Conservation (phyloP, 2,113 vertebrate genomes). For the Periophthalmodon schlosseri region DNA sequence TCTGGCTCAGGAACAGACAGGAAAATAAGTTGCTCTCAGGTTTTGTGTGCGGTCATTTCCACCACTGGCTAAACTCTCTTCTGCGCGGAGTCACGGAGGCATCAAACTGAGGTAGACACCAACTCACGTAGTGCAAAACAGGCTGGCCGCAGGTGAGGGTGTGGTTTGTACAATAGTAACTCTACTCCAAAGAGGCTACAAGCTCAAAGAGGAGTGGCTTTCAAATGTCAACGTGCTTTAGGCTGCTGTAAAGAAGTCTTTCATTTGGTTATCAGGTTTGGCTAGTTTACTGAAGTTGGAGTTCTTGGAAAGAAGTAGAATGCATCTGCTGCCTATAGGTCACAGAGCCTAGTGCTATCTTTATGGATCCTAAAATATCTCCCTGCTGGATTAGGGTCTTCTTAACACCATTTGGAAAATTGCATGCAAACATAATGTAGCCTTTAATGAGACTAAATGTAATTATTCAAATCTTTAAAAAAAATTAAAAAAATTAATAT, state of each 20-base stretch:
- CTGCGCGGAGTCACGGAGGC: neutral
- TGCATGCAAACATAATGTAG: neutral
- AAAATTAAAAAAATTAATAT: no score
- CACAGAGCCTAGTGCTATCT: neutral
- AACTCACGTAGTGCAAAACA: neutral
- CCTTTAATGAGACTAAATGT: neutral
- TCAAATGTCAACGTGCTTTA: neutral
- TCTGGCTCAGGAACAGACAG: neutral
- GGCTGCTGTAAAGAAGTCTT: neutral
- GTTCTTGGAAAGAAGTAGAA: neutral
- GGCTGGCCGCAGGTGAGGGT: slow-evolving; percentile 54
- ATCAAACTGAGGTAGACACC: neutral
- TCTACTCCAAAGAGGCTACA: neutral
- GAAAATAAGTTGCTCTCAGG: neutral
- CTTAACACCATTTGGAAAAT: neutral
- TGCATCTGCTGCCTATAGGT: neutral
- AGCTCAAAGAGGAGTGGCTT: slow-evolving; percentile 32
- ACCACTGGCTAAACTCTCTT: neutral
- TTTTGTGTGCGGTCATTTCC: slow-evolving; percentile 7
- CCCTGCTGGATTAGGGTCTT: slow-evolving; percentile 13
- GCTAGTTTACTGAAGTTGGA: neutral
- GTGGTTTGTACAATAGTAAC: slow-evolving; percentile 25
- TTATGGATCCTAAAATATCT: slow-evolving; percentile 30
- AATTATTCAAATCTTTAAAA: neutral
- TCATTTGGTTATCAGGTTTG: neutral